Evolutionary conservation across 2,888 invertebrate species (phyloP).

Genomic region (Parascotia fuliginaria): DNA sequence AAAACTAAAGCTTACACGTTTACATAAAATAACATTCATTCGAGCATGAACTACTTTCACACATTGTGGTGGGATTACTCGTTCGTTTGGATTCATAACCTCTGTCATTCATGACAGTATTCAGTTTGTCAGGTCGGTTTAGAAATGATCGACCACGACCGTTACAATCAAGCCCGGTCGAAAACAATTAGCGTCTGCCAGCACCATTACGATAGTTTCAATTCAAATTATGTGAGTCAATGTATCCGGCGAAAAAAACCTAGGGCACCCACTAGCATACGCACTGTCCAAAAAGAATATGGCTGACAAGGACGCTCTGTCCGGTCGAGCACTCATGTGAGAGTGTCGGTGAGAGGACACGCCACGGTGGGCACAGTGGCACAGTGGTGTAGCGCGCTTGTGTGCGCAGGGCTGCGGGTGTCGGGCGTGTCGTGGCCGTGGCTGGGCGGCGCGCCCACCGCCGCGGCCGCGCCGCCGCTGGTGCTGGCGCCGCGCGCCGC

Average conservation of each 20-base stretch:
- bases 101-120: slow-evolving; percentile 3
- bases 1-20: slow-evolving; percentile 74
- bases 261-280: no score
- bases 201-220: no score
- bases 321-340: no score
- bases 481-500: slow-evolving; percentile 91
- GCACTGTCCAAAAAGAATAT: no score
- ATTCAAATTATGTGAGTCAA: no score
- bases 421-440: slow-evolving; percentile 92
- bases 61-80: slow-evolving; percentile 76
- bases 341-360: no score
- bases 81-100: slow-evolving; percentile 66
- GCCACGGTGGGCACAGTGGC: background rate
- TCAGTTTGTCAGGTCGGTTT: background rate
- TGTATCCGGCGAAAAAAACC: no score
- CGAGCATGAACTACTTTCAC: slow-evolving; percentile 76
- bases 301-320: no score
- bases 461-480: slow-evolving; percentile 88
- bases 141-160: background rate
- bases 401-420: slow-evolving; percentile 90
- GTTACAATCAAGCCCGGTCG: no score
- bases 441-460: slow-evolving; percentile 87
- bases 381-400: slow-evolving; percentile 61
- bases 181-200: no score
- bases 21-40: slow-evolving; percentile 79